Base-by-base conservation (phyloP, 2,113 vertebrate genomes). In the Gallinago jamesoni region DNA sequence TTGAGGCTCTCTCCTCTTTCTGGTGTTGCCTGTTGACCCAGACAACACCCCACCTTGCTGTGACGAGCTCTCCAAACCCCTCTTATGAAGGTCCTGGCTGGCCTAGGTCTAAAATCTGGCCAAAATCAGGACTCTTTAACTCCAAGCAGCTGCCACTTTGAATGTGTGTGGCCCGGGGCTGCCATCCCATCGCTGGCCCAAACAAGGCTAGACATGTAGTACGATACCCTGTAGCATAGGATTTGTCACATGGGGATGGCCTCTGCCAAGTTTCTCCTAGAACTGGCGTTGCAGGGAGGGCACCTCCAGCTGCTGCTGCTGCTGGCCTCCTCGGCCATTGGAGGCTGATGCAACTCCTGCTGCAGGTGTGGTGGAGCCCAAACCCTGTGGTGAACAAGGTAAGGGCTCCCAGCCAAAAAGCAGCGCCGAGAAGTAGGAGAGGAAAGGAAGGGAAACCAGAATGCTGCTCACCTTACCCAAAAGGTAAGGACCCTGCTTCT, bases 51-150 rank as follows among this genome's bases (percentile, higher is more conserved):
- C 80, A 43, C 35, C 37, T 33, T 30, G 24, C 35, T 74, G 41
- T 19, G 37, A 21, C 0, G 0, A 47, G 10, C 56, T 68, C 39
- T 50, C 47, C 0, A 1, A 33, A 30, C 47, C 30, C 50, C 8
- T 10, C 0, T 0, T 12, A 1, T 0, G 15, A 59, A 33, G 22
- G 27, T 69, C 30, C 28, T 1, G 1, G 2, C 52, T 33, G 30
- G 20, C 31, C 6, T 12, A 12, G 27, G 16, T 77, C 63, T 43
- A 43, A 43, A 43, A 43, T 63, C 62, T 63, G 37, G 57, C 59
- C 70, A 35, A 76, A 85, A 45, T 6, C 6, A 2, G 30, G 69
- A 24, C 31, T 76, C 3, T 45, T 31, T 0, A 31, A 16, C 62
- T 28, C 33, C 7, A n/a, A 68, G 41, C 53, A 41, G 66, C 25